A percentile compares a stretch with the other conserved stretches of the same genome.
Evolutionary conservation across 2,888 invertebrate genomes (phyloP).

Genomic region (Hyalella azteca): DNA sequence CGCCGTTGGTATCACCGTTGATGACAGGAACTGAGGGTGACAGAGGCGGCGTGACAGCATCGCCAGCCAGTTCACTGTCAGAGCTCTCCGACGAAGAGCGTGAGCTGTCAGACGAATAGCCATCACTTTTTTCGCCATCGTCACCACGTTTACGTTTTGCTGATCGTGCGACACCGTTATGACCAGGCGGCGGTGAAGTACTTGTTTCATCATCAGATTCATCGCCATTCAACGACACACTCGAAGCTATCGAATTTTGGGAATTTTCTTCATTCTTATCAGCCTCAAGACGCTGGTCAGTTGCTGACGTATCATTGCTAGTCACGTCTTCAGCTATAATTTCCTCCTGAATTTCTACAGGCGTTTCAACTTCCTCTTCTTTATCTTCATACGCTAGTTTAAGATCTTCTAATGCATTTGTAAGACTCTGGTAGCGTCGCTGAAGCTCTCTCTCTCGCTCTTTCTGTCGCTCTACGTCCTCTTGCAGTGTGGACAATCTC

Average conservation of each 20-base stretch:
- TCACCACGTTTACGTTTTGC: background rate
- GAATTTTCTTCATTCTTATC: background rate
- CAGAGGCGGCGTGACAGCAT: background rate
- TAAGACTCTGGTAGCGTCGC: constrained; percentile 78
- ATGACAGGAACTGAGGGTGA: background rate
- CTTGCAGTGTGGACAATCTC: constrained; percentile 85
- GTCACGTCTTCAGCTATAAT: background rate
- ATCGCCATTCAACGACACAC: background rate
- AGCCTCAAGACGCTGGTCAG: background rate
- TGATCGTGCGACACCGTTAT: background rate
- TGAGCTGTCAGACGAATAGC: background rate
- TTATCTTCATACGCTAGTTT: constrained; percentile 59
- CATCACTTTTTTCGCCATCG: background rate
- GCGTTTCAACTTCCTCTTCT: constrained; percentile 20
- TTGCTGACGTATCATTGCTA: background rate
- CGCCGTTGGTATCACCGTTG: background rate
- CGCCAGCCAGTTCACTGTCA: background rate
- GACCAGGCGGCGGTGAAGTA: background rate
- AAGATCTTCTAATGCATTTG: constrained; percentile 67
- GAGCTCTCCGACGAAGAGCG: background rate
- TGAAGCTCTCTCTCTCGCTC: constrained; percentile 90
- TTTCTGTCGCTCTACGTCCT: constrained; percentile 90
- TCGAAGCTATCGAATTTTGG: background rate
- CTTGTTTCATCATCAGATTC: background rate
- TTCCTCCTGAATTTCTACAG: background rate